Percentiles rank a stretch among this genome's conserved stretches.
Evolutionary conservation across 1,140 invertebrate genomes (phyloP).

Genomic region (Zaprionus lachaisei): DNA sequence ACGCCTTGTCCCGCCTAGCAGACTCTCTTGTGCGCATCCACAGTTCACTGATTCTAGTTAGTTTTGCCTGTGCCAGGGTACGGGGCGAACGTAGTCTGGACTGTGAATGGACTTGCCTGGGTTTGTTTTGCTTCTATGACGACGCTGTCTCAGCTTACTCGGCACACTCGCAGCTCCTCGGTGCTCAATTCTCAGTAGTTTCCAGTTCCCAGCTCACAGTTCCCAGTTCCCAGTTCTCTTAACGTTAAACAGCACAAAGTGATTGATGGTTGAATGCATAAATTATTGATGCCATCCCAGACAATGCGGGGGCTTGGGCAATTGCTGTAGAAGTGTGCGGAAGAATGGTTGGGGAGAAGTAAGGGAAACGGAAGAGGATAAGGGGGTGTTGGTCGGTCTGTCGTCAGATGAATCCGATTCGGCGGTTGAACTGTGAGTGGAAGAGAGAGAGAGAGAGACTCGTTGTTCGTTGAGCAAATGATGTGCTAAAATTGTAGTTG

Average conservation of each 20-base stretch:
- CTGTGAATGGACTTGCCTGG: slow-evolving; percentile 33
- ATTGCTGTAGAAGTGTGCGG: slow-evolving; percentile 27
- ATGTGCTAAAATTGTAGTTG: slow-evolving; percentile 67
- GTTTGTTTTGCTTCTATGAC: slow-evolving; percentile 43
- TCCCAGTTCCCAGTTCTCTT: slow-evolving; percentile 55
- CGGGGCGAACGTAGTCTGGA: slow-evolving; percentile 10
- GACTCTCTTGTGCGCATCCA: slow-evolving; percentile 39
- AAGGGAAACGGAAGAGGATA: neutral
- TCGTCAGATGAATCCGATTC: slow-evolving; percentile 32
- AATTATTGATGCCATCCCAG: slow-evolving; percentile 77
- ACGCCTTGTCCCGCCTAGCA: slow-evolving; percentile 55
- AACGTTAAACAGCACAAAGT: slow-evolving; percentile 76
- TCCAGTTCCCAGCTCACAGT: slow-evolving; percentile 23
- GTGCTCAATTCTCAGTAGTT: slow-evolving; percentile 40
- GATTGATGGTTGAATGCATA: slow-evolving; percentile 82
- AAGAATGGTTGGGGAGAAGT: slow-evolving; percentile 4
- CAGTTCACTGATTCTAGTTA: slow-evolving; percentile 78
- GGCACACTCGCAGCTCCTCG: neutral
- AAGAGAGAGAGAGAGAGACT: slow-evolving; percentile 29
- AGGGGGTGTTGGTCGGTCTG: neutral
- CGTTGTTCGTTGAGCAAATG: slow-evolving; percentile 37
- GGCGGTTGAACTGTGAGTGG: slow-evolving; percentile 36
- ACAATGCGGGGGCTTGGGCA: slow-evolving; percentile 50
- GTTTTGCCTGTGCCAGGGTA: slow-evolving; percentile 30
- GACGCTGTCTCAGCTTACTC: slow-evolving; percentile 10